Evolutionary conservation across 2,113 vertebrate species (phyloP).

Genomic region (Trogon melanurus): DNA sequence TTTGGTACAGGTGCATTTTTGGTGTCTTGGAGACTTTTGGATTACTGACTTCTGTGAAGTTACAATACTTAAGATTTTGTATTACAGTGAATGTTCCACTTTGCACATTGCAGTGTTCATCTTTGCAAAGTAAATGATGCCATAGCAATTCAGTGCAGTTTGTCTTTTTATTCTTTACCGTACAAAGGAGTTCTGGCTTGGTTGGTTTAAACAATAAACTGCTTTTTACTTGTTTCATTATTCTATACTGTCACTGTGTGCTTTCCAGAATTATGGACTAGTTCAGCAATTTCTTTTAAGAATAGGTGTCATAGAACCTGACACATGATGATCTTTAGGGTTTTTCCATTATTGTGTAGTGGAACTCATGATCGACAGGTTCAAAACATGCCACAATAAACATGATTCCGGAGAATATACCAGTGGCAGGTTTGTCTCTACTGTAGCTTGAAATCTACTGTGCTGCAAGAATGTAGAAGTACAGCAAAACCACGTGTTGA

Average conservation of each 20-base stretch:
- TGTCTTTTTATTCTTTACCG: conserved; percentile 15
- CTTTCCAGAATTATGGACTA: conserved; percentile 68
- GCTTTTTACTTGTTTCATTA: conserved; percentile 61
- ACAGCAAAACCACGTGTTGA: neutral
- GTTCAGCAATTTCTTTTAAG: conserved; percentile 67
- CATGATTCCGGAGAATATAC: neutral
- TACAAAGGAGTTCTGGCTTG: conserved; percentile 38
- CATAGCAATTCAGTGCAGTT: neutral
- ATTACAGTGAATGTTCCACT: neutral
- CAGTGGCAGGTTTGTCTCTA: neutral
- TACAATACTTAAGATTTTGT: neutral
- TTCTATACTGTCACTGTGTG: conserved; percentile 13
- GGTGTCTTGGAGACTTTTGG: neutral
- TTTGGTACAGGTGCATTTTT: neutral
- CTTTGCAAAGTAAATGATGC: neutral
- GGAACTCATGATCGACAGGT: conserved; percentile 39
- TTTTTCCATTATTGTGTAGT: conserved; percentile 47
- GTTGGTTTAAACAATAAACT: conserved; percentile 23
- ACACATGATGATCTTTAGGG: conserved; percentile 49
- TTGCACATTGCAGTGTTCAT: neutral
- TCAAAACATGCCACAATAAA: conserved; percentile 15
- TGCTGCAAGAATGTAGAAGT: neutral
- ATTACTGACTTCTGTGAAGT: neutral
- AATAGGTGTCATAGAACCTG: conserved; percentile 33
- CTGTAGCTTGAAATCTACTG: neutral